Percentiles rank a stretch among this genome's conserved stretches.
Evolutionary conservation across 2,888 invertebrate species (phyloP).

Genomic region (Halictus ligatus): DNA sequence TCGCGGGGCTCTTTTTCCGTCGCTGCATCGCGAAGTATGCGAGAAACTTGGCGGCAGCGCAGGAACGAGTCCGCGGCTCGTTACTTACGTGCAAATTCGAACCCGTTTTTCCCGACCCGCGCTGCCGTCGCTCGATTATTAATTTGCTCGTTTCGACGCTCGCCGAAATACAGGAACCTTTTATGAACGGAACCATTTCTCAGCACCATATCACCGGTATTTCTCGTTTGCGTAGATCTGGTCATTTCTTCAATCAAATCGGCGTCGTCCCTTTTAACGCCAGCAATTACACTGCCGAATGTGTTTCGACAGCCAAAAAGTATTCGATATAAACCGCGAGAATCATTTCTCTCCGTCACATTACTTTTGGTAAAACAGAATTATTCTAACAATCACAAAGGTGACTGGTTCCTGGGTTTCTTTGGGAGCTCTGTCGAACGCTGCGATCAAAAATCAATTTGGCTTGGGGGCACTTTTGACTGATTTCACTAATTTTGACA

Average conservation of each 20-base stretch:
- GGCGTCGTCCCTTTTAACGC: neutral
- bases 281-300: neutral
- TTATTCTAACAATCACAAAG: no score
- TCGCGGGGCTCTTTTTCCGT: constrained; percentile 35
- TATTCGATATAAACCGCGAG: neutral
- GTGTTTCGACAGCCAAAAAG: neutral
- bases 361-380: neutral
- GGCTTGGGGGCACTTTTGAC: no score
- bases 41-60: constrained; percentile 39
- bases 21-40: constrained; percentile 55
- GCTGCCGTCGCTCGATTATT: neutral
- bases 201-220: neutral
- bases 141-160: constrained; percentile 7
- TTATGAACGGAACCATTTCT: neutral
- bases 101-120: neutral
- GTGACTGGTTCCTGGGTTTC: no score
- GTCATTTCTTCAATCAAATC: neutral
- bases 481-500: no score
- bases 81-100: constrained; percentile 32
- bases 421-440: no score
- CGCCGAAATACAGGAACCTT: constrained; percentile 7
- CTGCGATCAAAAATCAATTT: no score
- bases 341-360: neutral
- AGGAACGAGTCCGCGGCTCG: constrained; percentile 9
- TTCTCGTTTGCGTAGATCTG: neutral